Evolutionary conservation across 2,797 vertebrate genomes (phyloP), one percentile per base, ranked within the genome.

Genomic region (Paramormyrops hopkinsi): DNA sequence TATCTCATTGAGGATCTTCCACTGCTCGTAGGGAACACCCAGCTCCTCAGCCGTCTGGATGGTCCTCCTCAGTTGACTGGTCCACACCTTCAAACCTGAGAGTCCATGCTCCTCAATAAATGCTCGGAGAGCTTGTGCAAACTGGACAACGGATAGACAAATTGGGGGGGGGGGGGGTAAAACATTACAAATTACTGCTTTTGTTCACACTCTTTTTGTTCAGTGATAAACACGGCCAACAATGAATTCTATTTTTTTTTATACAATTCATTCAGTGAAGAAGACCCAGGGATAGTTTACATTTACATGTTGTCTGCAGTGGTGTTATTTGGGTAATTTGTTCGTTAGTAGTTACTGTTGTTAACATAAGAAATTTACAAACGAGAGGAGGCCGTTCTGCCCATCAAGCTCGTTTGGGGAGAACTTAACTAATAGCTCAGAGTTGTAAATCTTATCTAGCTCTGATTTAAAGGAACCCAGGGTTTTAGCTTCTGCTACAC

Each of bases 1-100:
- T 0, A 99, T 98, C 93, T 99, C 98, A 0, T 99, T 99, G 91
- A 99, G 96, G 88, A 98, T 99, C 93, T 99, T 99, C 98, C 98
- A 99, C 95, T 99, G 98, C 91, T 99, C 98, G 0, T 99, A 99
- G 0, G 97, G 97, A 51, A 98, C 97, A 0, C 96, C 96, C 33
- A 99, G 94, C 82, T 96, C 97, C 92, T 99, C 98, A 0, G 98
- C 98, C 0, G 98, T 99, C 95, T 99, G 98, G 94, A 99, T 99
- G 0, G 98, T 99, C 92, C 98, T 97, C 56, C 98, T 97, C 94
- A 99, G 94, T 90, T 99, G 98, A 93, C 98, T 99, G 0, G 98
- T 99, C 98, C 98, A 99, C 90, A 99, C 98, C 94, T 99, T 99
- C 92, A 99, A 93, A 86, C 99, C 97, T 0, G 95, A 95, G 73